phyloP scores from a whole-genome alignment of 2,797 vertebrate genomes.

The Meriones psammophilus region DNA sequence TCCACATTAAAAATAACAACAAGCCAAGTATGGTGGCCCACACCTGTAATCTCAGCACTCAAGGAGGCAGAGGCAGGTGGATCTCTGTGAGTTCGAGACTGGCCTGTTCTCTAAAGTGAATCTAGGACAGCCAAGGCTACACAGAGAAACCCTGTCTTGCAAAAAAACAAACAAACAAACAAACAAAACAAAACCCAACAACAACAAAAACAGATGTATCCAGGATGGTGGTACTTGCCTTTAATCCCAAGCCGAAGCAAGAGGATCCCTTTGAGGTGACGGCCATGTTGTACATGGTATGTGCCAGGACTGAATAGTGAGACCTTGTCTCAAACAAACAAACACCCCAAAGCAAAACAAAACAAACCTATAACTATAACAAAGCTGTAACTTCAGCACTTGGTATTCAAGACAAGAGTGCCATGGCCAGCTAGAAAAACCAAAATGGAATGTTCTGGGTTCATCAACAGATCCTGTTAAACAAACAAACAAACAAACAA shows the following conservation, averaged over 20 bases:
- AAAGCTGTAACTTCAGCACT: not conserved
- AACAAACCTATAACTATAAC: not conserved
- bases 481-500: not conserved
- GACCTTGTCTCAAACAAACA: not conserved
- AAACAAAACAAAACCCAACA: not conserved
- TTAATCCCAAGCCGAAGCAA: not conserved
- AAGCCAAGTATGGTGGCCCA: not conserved
- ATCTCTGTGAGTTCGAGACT: no score
- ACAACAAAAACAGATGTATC: not conserved
- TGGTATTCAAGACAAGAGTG: not conserved
- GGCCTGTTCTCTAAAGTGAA: no score
- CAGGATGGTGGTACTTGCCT: not conserved
- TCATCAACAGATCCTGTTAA: no score
- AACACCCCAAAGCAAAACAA: no score
- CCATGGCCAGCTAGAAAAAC: not conserved
- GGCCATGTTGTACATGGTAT: not conserved
- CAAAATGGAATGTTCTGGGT: not conserved
- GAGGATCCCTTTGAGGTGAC: not conserved
- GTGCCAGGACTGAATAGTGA: not conserved
- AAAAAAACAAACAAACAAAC: no score
- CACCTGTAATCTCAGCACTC: no score
- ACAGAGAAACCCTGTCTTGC: no score
- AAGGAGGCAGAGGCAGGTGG: no score
- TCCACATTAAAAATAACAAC: not conserved
- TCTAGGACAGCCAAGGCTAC: no score